Percentiles rank a stretch among this genome's conserved stretches.
Conservation (phyloP, 1,140 invertebrate species). For the Vollenhovia emeryi region DNA sequence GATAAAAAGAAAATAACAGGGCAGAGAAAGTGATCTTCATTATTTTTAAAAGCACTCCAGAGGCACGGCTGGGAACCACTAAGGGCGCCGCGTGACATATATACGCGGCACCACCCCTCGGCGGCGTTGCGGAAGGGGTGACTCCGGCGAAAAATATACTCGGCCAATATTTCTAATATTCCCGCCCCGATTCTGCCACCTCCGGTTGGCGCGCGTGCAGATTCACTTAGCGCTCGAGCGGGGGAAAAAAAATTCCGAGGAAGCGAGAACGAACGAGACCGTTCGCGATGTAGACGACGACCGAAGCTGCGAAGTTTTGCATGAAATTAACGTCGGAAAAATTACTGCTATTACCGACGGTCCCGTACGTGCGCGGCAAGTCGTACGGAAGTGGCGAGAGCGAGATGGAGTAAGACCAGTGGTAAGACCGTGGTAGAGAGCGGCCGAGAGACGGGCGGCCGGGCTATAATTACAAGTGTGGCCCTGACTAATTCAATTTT, state of each 20-base stretch:
- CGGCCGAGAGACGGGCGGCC: slow-evolving; percentile 4
- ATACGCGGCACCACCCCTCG: not conserved
- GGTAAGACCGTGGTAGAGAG: not conserved
- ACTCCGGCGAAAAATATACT: slow-evolving; percentile 35
- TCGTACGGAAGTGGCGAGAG: slow-evolving; percentile 29
- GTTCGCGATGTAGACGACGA: slow-evolving; percentile 50
- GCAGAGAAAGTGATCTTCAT: slow-evolving; percentile 65
- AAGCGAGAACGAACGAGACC: slow-evolving; percentile 54
- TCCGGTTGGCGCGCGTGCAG: not conserved
- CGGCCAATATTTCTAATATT: slow-evolving; percentile 40
- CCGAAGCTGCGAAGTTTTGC: slow-evolving; percentile 75
- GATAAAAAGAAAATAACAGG: slow-evolving; percentile 67
- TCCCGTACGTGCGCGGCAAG: slow-evolving; percentile 50
- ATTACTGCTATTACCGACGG: slow-evolving; percentile 75
- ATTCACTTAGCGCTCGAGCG: slow-evolving; percentile 54
- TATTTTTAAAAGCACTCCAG: slow-evolving; percentile 73
- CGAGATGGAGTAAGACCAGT: not conserved
- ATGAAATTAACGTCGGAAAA: slow-evolving; percentile 78
- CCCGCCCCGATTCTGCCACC: not conserved
- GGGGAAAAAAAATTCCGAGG: slow-evolving; percentile 59
- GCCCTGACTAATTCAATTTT: slow-evolving; percentile 74
- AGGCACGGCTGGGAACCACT: slow-evolving; percentile 43
- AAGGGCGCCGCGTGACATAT: slow-evolving; percentile 48
- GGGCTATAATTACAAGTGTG: slow-evolving; percentile 70
- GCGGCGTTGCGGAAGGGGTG: slow-evolving; percentile 30